These are phyloP conservation scores for Neodiprion pinetum DNA, from an alignment of 1,140 invertebrate species.

Conservation along the genomic window DNA sequence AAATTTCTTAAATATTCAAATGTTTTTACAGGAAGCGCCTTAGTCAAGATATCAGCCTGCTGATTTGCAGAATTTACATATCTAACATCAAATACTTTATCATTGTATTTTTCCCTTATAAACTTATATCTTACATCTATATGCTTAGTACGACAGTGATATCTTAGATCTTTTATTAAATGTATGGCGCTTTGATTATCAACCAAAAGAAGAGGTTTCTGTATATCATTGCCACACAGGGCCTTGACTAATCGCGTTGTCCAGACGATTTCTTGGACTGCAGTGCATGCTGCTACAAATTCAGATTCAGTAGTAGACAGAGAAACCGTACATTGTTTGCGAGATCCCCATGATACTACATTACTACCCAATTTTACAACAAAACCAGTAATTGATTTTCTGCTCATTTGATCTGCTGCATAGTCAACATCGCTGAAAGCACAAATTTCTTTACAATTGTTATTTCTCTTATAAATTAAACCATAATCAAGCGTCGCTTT, in stretches of 20 bases:
- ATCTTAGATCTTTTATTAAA: constrained; percentile 9
- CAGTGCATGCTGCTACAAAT: no score
- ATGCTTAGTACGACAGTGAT: constrained; percentile 38
- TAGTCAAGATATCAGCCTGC: constrained; percentile 29
- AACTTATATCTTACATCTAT: constrained; percentile 46
- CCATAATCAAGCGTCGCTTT: constrained; percentile 34
- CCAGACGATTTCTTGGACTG: constrained; percentile 18
- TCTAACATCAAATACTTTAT: constrained; percentile 11
- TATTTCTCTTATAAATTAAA: constrained; percentile 20
- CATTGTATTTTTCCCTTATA: constrained; percentile 34
- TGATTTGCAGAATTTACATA: constrained; percentile 25
- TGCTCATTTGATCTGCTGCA: constrained; percentile 27
- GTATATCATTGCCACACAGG: no score
- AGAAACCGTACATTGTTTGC: constrained; percentile 35
- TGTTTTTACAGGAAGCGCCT: constrained; percentile 22
- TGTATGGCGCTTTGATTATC: constrained; percentile 40
- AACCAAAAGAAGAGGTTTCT: constrained; percentile 8
- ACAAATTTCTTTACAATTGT: constrained; percentile 6
- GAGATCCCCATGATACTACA: constrained; percentile 35
- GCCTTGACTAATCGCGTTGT: no score
- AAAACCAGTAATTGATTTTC: constrained; percentile 33
- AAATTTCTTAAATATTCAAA: not conserved
- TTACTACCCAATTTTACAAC: constrained; percentile 22
- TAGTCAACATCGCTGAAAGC: constrained; percentile 41
- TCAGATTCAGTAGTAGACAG: constrained; percentile 21